These are phyloP conservation scores for Trididemnum miniatum DNA, from an alignment of 23 tunicate genomes.

Conservation along the genomic window DNA sequence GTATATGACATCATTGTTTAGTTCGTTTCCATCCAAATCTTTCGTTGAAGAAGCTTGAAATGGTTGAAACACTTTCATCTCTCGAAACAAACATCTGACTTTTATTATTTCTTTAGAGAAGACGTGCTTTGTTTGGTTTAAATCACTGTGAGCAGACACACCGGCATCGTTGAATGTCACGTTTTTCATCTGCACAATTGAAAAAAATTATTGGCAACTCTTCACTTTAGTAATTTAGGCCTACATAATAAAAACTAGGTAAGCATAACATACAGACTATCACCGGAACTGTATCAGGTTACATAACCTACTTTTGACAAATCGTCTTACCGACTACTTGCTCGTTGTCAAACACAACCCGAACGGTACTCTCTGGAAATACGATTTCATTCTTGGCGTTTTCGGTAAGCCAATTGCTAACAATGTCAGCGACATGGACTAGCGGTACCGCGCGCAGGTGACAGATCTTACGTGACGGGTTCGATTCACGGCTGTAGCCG, in stretches of 20 bases:
- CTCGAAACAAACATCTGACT: neutral
- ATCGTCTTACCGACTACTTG: conserved; percentile 23
- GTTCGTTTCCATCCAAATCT: neutral
- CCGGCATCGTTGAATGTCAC: neutral
- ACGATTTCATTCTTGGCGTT: conserved; percentile 1
- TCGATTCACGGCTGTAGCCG: too few relatives aligned
- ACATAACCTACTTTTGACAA: neutral
- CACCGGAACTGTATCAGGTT: neutral
- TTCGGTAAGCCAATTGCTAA: neutral
- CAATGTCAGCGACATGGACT: too few relatives aligned
- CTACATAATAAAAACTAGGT: neutral
- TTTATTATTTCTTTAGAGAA: too few relatives aligned
- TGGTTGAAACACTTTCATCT: neutral
- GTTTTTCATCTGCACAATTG: neutral
- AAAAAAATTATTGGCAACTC: neutral
- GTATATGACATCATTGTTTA: neutral
- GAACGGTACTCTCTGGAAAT: neutral
- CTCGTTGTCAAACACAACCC: conserved; percentile 14
- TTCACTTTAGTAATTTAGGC: too few relatives aligned
- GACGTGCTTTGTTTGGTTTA: too few relatives aligned
- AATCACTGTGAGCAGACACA: neutral
- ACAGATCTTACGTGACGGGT: too few relatives aligned
- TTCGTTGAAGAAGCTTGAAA: neutral
- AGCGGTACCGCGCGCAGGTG: too few relatives aligned
- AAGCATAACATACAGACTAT: too few relatives aligned